Conservation (phyloP, 1,140 invertebrate genomes). For the Pentalonia nigronervosa region DNA sequence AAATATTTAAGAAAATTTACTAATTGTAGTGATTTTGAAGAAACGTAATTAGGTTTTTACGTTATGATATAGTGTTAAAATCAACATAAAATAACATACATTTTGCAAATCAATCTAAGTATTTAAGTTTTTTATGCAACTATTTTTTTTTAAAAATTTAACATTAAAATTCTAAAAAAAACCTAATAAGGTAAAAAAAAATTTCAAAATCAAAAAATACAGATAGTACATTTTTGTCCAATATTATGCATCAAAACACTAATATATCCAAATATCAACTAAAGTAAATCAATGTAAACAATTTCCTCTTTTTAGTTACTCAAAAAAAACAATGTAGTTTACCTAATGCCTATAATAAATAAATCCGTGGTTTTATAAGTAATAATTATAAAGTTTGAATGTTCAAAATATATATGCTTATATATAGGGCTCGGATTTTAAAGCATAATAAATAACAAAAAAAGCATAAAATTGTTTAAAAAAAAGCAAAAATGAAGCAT, state of each 20-base stretch:
- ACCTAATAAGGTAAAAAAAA: not conserved
- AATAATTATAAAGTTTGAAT: not conserved
- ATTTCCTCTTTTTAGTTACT: not conserved
- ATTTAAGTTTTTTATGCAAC: not conserved
- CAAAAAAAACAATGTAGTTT: no score
- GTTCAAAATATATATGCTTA: not conserved
- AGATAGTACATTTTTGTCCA: not conserved
- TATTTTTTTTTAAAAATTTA: not conserved
- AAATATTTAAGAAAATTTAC: no score
- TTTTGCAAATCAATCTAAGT: no score
- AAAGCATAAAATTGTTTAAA: no score
- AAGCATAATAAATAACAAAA: no score
- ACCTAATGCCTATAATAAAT: not conserved
- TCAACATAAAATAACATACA: no score
- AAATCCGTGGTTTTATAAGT: not conserved
- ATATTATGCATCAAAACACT: not conserved
- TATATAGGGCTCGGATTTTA: no score
- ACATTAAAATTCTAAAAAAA: not conserved
- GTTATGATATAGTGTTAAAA: no score
- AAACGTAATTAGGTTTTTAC: no score
- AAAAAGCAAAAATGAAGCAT: no score
- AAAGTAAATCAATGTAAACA: not conserved
- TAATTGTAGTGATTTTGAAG: no score
- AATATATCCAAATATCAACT: not conserved
- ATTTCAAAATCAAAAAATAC: not conserved